A percentile compares a stretch with the other conserved stretches of the same genome.
Conservation (phyloP, 2,113 vertebrate species). For the Thryonomys swinderianus region DNA sequence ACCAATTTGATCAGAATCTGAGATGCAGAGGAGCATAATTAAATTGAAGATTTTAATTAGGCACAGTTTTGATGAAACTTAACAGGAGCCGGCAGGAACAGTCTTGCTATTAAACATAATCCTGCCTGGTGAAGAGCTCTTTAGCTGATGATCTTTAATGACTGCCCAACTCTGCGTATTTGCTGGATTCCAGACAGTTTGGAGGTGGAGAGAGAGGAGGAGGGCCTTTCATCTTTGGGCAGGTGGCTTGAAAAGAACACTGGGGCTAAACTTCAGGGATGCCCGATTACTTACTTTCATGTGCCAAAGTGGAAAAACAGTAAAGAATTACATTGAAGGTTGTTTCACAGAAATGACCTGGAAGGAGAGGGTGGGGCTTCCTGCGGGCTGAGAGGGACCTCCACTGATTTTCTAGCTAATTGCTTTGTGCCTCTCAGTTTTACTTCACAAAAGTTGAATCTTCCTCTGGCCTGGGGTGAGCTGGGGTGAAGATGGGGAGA, state of each 20-base stretch:
- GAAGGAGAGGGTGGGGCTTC: background rate
- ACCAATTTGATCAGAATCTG: conserved; percentile 69
- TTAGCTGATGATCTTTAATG: conserved; percentile 51
- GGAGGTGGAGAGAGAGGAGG: background rate
- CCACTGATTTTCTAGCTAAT: background rate
- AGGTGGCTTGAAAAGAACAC: background rate
- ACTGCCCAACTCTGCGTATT: conserved; percentile 47
- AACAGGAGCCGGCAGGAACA: conserved; percentile 53
- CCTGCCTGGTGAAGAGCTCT: conserved; percentile 52
- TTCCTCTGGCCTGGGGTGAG: background rate
- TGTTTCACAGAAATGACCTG: background rate
- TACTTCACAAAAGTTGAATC: background rate
- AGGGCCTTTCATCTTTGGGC: too few relatives aligned
- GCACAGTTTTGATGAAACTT: conserved; percentile 76
- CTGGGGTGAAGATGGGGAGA: background rate
- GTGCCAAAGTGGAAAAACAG: background rate
- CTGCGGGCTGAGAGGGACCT: background rate
- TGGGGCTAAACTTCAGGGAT: background rate
- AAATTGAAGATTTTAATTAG: conserved; percentile 82
- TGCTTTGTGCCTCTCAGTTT: background rate
- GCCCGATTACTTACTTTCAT: background rate
- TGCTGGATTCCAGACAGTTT: background rate
- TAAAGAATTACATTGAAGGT: background rate
- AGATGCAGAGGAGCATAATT: conserved; percentile 72
- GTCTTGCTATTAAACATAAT: conserved; percentile 66